Evolutionary conservation across 2,797 vertebrate species (phyloP), one percentile per base, ranked within the genome.

Genomic region (Crocodylus rhombifer): DNA sequence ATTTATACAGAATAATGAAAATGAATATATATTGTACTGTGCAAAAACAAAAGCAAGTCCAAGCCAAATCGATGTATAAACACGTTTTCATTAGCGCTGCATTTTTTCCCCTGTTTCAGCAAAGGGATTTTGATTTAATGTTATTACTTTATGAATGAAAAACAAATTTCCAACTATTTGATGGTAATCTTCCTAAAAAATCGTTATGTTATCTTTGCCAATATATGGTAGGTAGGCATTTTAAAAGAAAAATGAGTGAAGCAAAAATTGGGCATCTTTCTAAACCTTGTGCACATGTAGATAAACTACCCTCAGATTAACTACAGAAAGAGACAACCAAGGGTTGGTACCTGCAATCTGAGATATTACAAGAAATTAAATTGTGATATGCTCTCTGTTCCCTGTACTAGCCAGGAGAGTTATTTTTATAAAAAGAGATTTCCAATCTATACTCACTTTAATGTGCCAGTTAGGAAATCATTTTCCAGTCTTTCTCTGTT

Each of bases 301-400:
- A 1, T 42, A 30, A 77, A 58, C 28, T 4, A 78, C 21, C 12
- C 61, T 79, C 26, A 42, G 42, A 42, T 42, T 42, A 42, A 42
- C 42, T 42, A 73, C 73, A 58, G 76, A 67, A 88, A 71, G 1
- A 51, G 2, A 14, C 2, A 15, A 23, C 78, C 33, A 71, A 11
- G 7, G 33, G 4, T 33, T 69, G n/a, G 20, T 21, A 69, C 20
- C 65, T 69, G 7, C 2, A 80, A 3, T 56, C 16, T 60, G 30
- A 1, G n/a, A 5, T 63, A 42, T 56, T 42, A 83, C 58, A 17
- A 86, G 10, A 65, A 6, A 82, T 91, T 4, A 81, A 80, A 74
- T 28, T 9, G 26, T 30, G 4, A 1, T 1, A 8, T 76, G 84
- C 73, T 5, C 33, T 2, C 51, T 3, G 58, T 9, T 7, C 3